These are phyloP conservation scores for Oryzias celebensis DNA, from an alignment of 2,113 vertebrate genomes.

Conservation along the genomic window DNA sequence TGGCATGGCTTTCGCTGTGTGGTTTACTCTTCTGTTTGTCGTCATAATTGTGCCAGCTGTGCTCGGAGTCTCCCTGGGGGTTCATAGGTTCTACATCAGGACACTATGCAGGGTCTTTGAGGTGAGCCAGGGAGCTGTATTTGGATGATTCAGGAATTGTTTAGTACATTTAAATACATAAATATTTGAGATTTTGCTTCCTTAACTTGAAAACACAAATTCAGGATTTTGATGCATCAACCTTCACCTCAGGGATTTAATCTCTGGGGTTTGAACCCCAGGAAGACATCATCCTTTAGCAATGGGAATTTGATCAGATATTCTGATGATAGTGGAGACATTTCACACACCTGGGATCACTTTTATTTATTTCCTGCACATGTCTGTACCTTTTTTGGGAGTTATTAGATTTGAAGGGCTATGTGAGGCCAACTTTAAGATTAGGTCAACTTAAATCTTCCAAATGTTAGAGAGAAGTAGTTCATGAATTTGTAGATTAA, in stretches of 20 bases:
- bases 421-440: too few relatives aligned
- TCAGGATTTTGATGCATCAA: background rate
- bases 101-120: constrained; percentile 88
- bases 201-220: background rate
- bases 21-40: constrained; percentile 86
- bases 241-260: constrained; percentile 5
- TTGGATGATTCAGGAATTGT: background rate
- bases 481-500: too few relatives aligned
- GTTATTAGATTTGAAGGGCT: too few relatives aligned
- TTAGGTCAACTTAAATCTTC: too few relatives aligned
- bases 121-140: constrained; percentile 63
- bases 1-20: constrained; percentile 85
- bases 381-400: too few relatives aligned
- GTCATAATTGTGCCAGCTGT: constrained; percentile 91
- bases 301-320: constrained; percentile 6
- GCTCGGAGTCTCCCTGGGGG: constrained; percentile 88
- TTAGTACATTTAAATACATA: too few relatives aligned
- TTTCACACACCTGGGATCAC: constrained; percentile 1
- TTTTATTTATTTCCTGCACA: background rate
- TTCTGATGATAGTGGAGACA: background rate
- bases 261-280: constrained; percentile 9
- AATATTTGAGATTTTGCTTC: background rate
- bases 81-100: constrained; percentile 88
- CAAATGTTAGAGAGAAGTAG: too few relatives aligned
- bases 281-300: constrained; percentile 7